These are phyloP conservation scores for Meandrina meandrites DNA, from an alignment of 92 coral and sea anemone species.

Conservation along the genomic window DNA sequence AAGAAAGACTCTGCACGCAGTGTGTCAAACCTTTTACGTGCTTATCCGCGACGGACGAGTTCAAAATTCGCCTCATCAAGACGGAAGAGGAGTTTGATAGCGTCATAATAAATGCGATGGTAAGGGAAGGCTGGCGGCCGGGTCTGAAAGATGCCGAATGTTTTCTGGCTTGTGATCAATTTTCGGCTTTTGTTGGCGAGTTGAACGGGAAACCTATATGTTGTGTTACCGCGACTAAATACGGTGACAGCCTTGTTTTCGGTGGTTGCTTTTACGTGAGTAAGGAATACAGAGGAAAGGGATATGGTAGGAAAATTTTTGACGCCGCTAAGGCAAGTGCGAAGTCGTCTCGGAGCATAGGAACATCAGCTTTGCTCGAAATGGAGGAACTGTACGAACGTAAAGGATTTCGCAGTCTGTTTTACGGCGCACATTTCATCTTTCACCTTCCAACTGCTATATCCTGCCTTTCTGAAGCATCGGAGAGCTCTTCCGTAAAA, in stretches of 20 bases:
- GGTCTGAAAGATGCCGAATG: constrained; percentile 31
- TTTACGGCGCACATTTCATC: constrained; percentile 4
- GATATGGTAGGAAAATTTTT: constrained; percentile 31
- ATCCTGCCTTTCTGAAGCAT: not conserved
- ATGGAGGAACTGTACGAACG: not conserved
- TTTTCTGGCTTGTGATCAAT: constrained; percentile 26
- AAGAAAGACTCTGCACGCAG: not conserved
- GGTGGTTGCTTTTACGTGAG: constrained; percentile 16
- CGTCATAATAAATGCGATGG: not conserved
- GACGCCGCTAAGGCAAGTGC: constrained; percentile 14
- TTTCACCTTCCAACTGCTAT: constrained; percentile 23
- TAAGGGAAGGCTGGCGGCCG: constrained; percentile 26
- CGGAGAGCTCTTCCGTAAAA: not conserved
- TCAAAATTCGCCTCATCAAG: not conserved
- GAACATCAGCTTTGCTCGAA: not conserved
- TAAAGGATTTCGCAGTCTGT: constrained; percentile 16
- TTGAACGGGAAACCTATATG: constrained; percentile 41
- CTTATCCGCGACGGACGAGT: not conserved
- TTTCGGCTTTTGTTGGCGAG: constrained; percentile 36
- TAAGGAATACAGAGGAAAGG: constrained; percentile 42
- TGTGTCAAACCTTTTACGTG: not conserved
- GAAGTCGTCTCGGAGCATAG: constrained; percentile 10
- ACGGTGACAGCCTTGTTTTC: not conserved
- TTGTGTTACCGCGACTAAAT: constrained; percentile 1
- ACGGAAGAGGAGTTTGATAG: constrained; percentile 9